These are phyloP conservation scores for Octomys mimax DNA, from an alignment of 2,797 vertebrate genomes.

Conservation along the genomic window DNA sequence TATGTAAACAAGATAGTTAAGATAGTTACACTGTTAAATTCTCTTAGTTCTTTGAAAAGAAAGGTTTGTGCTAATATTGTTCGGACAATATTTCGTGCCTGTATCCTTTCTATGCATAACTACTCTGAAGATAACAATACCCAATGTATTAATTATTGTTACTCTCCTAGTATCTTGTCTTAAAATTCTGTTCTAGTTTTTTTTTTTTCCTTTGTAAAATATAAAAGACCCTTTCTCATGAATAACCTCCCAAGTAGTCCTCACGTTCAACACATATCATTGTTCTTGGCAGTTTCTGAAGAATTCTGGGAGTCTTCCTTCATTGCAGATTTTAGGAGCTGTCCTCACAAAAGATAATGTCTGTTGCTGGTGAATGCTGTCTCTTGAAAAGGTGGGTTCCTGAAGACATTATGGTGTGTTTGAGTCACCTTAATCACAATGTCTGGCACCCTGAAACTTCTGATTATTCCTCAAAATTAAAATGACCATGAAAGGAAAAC, in stretches of 20 bases:
- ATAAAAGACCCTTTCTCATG: not conserved
- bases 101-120: not conserved
- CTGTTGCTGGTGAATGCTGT: not conserved
- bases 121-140: not conserved
- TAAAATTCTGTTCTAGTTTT: not conserved
- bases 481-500: not conserved
- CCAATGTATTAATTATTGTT: not conserved
- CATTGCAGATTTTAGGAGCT: not conserved
- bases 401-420: not conserved
- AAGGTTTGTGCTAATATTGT: not conserved
- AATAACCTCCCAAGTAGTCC: not conserved
- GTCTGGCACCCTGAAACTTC: not conserved
- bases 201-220: not conserved
- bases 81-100: not conserved
- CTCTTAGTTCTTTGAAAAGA: not conserved
- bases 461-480: not conserved
- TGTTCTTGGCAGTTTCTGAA: not conserved
- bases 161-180: not conserved
- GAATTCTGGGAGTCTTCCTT: not conserved
- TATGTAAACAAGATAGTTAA: not conserved
- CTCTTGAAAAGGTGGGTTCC: not conserved
- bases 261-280: not conserved
- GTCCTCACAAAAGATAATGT: not conserved
- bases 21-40: not conserved
- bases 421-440: too few species aligned